Conservation (phyloP, 2,113 vertebrate species). For the Euleptes europaea region DNA sequence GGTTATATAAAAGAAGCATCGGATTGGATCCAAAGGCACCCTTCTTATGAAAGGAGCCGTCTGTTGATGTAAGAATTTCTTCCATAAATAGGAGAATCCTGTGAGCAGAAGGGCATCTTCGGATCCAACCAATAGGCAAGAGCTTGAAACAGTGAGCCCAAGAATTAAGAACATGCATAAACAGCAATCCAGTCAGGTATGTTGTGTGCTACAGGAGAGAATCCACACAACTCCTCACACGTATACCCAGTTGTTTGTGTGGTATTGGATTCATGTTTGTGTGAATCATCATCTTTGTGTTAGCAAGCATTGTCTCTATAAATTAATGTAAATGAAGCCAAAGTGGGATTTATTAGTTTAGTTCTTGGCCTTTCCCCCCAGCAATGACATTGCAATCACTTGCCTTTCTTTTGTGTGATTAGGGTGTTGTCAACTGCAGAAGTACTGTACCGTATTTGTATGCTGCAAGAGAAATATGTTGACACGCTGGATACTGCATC, state of each 20-base stretch:
- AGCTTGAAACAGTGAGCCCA: too few species aligned
- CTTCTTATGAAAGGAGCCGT: too few species aligned
- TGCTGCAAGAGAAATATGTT: slow-evolving; percentile 7
- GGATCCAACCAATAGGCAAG: too few species aligned
- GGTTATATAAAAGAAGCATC: not conserved
- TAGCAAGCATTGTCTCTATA: not conserved
- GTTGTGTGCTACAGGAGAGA: not conserved
- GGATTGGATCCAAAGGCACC: too few species aligned
- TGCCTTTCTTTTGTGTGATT: not conserved
- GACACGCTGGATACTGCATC: not conserved
- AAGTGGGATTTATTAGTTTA: slow-evolving; percentile 8
- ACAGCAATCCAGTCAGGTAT: too few species aligned
- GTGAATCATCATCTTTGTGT: not conserved
- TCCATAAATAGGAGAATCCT: too few species aligned
- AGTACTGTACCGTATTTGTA: not conserved
- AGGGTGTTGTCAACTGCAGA: not conserved
- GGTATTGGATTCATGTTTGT: not conserved
- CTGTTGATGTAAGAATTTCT: too few species aligned
- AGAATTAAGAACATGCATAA: too few species aligned
- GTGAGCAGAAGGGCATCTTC: too few species aligned
- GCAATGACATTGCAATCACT: not conserved
- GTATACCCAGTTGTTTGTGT: not conserved
- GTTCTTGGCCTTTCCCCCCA: not conserved
- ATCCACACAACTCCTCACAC: too few species aligned
- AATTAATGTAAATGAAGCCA: not conserved